Evolutionary conservation across 2,113 vertebrate species (phyloP), one percentile per base, ranked within the genome.

Genomic region (Xenopus laevis): DNA sequence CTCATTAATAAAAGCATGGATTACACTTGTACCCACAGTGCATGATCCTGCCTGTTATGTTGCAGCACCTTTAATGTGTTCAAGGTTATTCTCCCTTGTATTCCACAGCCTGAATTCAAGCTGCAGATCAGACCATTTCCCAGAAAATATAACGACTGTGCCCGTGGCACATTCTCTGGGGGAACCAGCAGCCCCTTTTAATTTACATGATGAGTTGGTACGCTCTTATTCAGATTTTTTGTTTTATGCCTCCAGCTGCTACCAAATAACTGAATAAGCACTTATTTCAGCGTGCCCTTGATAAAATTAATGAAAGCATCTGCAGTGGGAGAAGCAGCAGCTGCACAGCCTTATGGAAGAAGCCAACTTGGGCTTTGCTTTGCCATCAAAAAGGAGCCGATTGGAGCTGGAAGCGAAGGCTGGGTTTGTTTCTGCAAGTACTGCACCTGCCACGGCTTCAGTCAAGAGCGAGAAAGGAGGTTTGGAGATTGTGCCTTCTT

Each of bases 271-370:
- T 90, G 90, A 92, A 91, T 85, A 88, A 92, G 91, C 89, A 87
- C 83, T 91, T 89, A 81, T 65, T 90, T 85, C 87, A 87, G 82
- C 86, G 64, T 86, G 91, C 87, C 89, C 90, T 90, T 92, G 91
- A 89, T 90, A 88, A 88, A 92, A 92, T 89, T 92, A 90, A 90
- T 90, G 86, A 89, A 87, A 84, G 91, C 91, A 91, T 93, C 89
- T 91, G 91, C 86, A 87, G 86, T 87, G 86, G 85, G 72, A 80
- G 84, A 71, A 7, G 83, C 81, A 52, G 90, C 90, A 92, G 91
- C 88, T 92, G 91, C 89, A 81, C 66, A 73, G 87, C 91, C 91
- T 86, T 86, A 79, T 86, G 89, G 88, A 90, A 92, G 88, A 59
- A 64, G 74, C 89, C 90, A 90, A 87, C 87, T 91, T 88, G 82